Base-by-base conservation (phyloP, 1,140 invertebrate genomes). In the Matsumurasca onukii region DNA sequence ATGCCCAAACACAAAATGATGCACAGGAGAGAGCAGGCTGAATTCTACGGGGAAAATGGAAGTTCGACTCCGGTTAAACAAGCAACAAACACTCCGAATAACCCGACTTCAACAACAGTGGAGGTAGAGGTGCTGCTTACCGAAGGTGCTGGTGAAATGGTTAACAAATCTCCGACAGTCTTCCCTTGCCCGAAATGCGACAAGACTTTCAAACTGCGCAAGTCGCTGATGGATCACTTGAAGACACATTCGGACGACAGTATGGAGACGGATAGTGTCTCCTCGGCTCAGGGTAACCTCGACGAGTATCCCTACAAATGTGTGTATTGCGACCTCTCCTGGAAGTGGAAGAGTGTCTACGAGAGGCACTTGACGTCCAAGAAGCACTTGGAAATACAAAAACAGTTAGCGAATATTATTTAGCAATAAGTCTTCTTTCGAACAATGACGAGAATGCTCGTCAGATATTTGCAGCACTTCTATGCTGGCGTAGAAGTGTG, bases 371-470 rank as follows among this genome's bases (percentile, higher is more conserved):
- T 65, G 5, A 24, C 31, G 13, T 45, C 62, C 1, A 65, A 45
- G 31, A 65, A 27, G 22, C 62, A 65, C 25, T 27, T 27, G 1
- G 62, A 65, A 25, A 45, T 65, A 22, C 31, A 65, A 24, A 45
- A 45, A 65, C 62, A 45, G 31, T 25, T 65, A 39, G 15, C 62
- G 15, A 39, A 20, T 45, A 65, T 65, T 65, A 65, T 65, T 65
- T 65, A 65, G 48, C 62, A 65, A 45, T 65, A 65, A 59, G 24
- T 27, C 17, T n/a, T n/a, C n/a, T n/a, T n/a, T n/a, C n/a, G n/a
- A n/a, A n/a, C n/a, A n/a, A n/a, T n/a, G n/a, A n/a, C n/a, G n/a
- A n/a, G n/a, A n/a, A n/a, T n/a, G n/a, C n/a, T n/a, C n/a, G n/a
- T n/a, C n/a, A n/a, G n/a, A n/a, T n/a, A n/a, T n/a, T n/a, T n/a